Percentiles rank a stretch among this genome's conserved stretches.
phyloP scores from a whole-genome alignment of 2,888 invertebrate species.

The Tetragonula carbonaria region DNA sequence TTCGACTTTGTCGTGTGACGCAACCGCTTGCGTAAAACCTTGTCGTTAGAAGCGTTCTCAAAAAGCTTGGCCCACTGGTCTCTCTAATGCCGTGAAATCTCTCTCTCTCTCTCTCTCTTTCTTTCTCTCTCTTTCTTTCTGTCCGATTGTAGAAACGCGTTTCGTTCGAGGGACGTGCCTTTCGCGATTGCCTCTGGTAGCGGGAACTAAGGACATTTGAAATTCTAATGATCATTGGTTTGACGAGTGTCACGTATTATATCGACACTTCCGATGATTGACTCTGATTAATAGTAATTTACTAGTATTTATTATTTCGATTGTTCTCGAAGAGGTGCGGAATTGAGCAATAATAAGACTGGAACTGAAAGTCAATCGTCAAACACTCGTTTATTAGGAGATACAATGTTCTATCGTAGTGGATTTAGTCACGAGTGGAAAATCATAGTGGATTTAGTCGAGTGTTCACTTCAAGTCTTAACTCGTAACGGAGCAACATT shows the following conservation, averaged over 20 bases:
- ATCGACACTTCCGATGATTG: background rate
- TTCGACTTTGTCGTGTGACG: constrained; percentile 63
- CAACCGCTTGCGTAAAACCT: constrained; percentile 73
- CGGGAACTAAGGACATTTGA: background rate
- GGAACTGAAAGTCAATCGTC: no score
- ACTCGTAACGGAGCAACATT: no score
- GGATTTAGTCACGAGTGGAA: no score
- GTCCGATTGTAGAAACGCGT: constrained; percentile 7
- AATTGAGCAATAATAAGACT: no score
- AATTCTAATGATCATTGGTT: background rate
- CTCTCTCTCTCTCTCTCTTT: no score
- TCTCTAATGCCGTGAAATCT: constrained; percentile 27
- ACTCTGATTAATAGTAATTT: background rate
- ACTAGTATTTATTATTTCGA: background rate
- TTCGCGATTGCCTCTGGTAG: background rate
- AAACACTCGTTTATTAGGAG: no score
- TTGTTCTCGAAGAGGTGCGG: no score
- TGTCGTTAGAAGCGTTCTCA: constrained; percentile 63
- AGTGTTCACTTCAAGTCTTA: no score
- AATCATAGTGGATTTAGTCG: no score
- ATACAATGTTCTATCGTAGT: no score
- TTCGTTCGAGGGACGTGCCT: constrained; percentile 23
- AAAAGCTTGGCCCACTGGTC: constrained; percentile 33
- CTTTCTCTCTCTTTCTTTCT: no score
- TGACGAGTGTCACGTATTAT: background rate